A percentile compares a stretch with the other conserved stretches of the same genome.
Conservation (phyloP, 1,140 invertebrate species). For the Lethrus apterus region DNA sequence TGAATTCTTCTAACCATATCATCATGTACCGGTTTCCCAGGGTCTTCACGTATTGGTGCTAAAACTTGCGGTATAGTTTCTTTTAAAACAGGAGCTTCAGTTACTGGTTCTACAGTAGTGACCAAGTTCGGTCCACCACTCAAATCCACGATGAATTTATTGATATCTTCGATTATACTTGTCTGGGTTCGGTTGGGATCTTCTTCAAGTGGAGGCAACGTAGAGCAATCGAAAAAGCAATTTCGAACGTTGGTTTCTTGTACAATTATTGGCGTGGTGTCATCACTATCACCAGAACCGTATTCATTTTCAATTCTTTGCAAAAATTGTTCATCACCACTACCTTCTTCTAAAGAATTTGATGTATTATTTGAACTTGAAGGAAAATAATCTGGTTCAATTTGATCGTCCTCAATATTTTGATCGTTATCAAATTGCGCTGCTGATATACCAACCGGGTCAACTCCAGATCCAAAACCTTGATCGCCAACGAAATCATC, state of each 20-base stretch:
- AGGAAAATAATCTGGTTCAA: too few relatives aligned
- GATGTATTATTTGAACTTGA: too few relatives aligned
- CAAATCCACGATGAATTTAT: not conserved
- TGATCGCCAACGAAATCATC: constrained; percentile 15
- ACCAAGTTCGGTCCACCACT: not conserved
- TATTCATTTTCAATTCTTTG: not conserved
- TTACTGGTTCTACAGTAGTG: not conserved
- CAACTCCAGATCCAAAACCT: constrained; percentile 18
- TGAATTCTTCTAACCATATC: too few relatives aligned
- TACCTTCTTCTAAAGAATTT: constrained; percentile 1
- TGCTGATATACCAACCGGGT: too few relatives aligned
- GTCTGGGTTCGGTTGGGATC: not conserved
- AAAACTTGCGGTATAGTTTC: not conserved
- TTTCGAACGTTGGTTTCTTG: not conserved
- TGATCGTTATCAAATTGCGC: too few relatives aligned
- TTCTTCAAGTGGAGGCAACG: constrained; percentile 36
- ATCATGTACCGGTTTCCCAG: not conserved
- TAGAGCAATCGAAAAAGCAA: constrained; percentile 38
- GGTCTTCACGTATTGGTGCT: not conserved
- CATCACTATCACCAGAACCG: constrained; percentile 9
- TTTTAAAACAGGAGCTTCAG: not conserved
- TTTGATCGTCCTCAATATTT: too few relatives aligned
- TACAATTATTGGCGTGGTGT: not conserved
- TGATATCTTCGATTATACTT: not conserved
- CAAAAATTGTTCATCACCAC: not conserved